Evolutionary conservation across 2,797 vertebrate species (phyloP).

Genomic region (Sebastiscus tertius): DNA sequence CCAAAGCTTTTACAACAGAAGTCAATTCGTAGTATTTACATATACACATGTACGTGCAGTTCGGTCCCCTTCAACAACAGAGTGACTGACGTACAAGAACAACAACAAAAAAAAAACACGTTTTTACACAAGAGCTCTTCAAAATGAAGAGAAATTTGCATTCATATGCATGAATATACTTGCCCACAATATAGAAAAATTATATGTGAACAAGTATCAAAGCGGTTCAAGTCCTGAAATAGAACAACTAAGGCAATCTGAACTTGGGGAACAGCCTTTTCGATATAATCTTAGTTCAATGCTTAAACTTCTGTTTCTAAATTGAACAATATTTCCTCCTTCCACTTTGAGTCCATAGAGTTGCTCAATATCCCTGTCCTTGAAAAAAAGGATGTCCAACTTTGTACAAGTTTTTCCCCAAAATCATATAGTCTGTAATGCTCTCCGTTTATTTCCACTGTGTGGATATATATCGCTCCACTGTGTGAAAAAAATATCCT

Average conservation of each 20-base stretch:
- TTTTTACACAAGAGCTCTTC: conserved; percentile 84
- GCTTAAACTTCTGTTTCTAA: conserved; percentile 59
- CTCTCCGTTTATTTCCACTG: conserved; percentile 63
- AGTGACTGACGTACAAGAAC: conserved; percentile 76
- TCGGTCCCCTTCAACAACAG: conserved; percentile 81
- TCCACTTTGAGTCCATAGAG: conserved; percentile 67
- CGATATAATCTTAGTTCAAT: conserved; percentile 70
- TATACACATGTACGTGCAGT: conserved; percentile 77
- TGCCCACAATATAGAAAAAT: conserved; percentile 86
- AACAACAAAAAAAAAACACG: conserved; percentile 45
- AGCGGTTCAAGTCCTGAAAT: conserved; percentile 81
- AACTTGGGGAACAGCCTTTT: conserved; percentile 72
- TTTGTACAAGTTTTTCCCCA: conserved; percentile 68
- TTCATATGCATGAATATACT: conserved; percentile 83
- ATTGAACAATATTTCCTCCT: conserved; percentile 65
- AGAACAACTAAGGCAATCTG: conserved; percentile 85
- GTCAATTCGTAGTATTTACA: conserved; percentile 80
- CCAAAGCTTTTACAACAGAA: conserved; percentile 72
- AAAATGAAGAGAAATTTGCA: conserved; percentile 87
- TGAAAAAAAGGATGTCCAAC: conserved; percentile 60
- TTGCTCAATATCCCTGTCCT: conserved; percentile 67
- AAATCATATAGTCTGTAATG: conserved; percentile 64
- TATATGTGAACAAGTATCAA: conserved; percentile 84
- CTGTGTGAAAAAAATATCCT: conserved; percentile 53
- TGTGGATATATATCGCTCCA: conserved; percentile 44